Percentiles rank a stretch among this genome's conserved stretches.
phyloP scores from a whole-genome alignment of 1,140 invertebrate genomes.

The Drosophila quadrilineata region DNA sequence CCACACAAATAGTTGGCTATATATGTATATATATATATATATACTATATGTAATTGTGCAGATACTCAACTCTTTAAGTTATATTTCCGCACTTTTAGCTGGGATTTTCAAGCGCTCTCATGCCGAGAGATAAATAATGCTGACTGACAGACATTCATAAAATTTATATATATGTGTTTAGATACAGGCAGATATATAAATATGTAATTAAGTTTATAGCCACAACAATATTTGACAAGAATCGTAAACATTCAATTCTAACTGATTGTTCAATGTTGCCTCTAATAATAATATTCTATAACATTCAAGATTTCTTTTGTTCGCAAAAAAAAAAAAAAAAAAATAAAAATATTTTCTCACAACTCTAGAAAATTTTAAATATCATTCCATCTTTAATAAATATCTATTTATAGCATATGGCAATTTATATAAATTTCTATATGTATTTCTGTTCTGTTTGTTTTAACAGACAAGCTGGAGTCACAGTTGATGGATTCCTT shows the following conservation, averaged over 20 bases:
- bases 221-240: constrained; percentile 11
- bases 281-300: not conserved
- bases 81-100: constrained; percentile 62
- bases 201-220: not conserved
- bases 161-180: constrained; percentile 24
- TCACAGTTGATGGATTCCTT: constrained; percentile 19
- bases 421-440: not conserved
- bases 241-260: constrained; percentile 29
- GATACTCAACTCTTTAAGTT: constrained; percentile 49
- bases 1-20: not conserved
- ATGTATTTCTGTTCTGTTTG: constrained; percentile 8
- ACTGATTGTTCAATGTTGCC: constrained; percentile 4
- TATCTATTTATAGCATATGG: no score
- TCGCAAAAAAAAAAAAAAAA: constrained; percentile 7
- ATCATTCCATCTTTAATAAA: no score
- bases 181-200: not conserved
- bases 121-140: constrained; percentile 60
- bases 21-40: constrained; percentile 5
- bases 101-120: constrained; percentile 15
- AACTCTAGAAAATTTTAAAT: constrained; percentile 4
- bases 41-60: no score
- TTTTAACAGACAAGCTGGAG: constrained; percentile 14
- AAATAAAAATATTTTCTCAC: constrained; percentile 3
- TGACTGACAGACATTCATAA: constrained; percentile 56
- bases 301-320: not conserved